Evolutionary conservation across 2,888 invertebrate genomes (phyloP).

Genomic region (Morinoia aosen): DNA sequence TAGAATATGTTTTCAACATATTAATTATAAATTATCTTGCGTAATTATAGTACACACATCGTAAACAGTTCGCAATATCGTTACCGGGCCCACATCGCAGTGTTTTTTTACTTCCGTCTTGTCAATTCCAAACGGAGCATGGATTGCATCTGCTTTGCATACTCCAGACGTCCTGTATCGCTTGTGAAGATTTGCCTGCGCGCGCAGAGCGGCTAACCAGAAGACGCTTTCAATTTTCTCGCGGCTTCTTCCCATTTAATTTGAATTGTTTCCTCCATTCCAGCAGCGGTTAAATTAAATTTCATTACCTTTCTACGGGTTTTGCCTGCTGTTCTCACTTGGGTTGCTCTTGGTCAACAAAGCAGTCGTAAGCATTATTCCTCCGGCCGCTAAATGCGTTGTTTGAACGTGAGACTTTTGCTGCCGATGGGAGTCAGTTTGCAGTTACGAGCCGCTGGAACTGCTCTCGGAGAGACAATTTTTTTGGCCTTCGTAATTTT

Average conservation of each 20-base stretch:
- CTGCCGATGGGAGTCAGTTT: constrained; percentile 17
- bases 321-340: not conserved
- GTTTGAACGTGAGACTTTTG: constrained; percentile 12
- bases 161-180: not conserved
- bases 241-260: not conserved
- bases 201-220: not conserved
- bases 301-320: not conserved
- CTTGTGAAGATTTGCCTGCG: not conserved
- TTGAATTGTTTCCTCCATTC: not conserved
- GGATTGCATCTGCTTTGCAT: not conserved
- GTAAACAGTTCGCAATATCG: no score
- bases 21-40: no score
- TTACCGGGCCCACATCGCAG: no score
- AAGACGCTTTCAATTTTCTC: not conserved
- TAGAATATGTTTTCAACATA: no score
- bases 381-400: not conserved
- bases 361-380: not conserved
- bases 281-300: not conserved
- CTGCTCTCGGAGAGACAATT: constrained; percentile 4
- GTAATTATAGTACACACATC: no score
- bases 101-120: no score
- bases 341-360: not conserved
- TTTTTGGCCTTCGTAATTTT: not conserved
- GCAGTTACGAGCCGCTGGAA: not conserved
- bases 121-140: no score